These are phyloP conservation scores for Drosophila monieri DNA, from an alignment of 2,888 invertebrate genomes.

Conservation along the genomic window DNA sequence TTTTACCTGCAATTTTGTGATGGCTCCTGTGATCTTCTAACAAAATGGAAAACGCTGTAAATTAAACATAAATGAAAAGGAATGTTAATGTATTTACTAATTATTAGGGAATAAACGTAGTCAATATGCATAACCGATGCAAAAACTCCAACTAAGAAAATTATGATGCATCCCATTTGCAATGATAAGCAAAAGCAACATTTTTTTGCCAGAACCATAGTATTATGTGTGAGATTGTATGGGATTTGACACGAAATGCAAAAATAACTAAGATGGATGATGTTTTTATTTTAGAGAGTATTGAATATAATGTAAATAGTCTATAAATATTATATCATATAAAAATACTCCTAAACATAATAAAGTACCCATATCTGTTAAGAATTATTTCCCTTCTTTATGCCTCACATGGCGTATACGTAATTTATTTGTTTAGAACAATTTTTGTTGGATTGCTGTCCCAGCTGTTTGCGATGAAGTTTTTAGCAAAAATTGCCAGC, in stretches of 20 bases:
- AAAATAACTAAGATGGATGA: not conserved
- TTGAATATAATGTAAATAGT: not conserved
- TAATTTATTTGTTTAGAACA: constrained; percentile 41
- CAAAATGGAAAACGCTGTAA: not conserved
- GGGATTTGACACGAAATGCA: constrained; percentile 26
- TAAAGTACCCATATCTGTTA: not conserved
- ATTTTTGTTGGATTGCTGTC: constrained; percentile 43
- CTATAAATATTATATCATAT: too few relatives aligned
- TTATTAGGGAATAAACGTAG: constrained; percentile 1
- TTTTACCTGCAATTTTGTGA: constrained; percentile 17
- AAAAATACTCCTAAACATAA: not conserved
- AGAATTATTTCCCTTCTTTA: not conserved
- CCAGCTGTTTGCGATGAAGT: constrained; percentile 56
- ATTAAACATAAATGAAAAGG: too few relatives aligned
- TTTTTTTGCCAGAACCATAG: constrained; percentile 15
- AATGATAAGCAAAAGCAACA: constrained; percentile 32
- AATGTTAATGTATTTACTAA: constrained; percentile 20
- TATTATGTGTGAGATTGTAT: not conserved
- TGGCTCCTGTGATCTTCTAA: not conserved
- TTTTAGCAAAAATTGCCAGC: constrained; percentile 48
- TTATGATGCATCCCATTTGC: constrained; percentile 26
- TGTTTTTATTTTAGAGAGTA: not conserved
- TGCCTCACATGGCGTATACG: constrained; percentile 30
- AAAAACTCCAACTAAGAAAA: constrained; percentile 16
- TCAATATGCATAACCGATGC: constrained; percentile 21